phyloP scores from a whole-genome alignment of 2,797 vertebrate species.

The Phrynocephalus guinanensis region DNA sequence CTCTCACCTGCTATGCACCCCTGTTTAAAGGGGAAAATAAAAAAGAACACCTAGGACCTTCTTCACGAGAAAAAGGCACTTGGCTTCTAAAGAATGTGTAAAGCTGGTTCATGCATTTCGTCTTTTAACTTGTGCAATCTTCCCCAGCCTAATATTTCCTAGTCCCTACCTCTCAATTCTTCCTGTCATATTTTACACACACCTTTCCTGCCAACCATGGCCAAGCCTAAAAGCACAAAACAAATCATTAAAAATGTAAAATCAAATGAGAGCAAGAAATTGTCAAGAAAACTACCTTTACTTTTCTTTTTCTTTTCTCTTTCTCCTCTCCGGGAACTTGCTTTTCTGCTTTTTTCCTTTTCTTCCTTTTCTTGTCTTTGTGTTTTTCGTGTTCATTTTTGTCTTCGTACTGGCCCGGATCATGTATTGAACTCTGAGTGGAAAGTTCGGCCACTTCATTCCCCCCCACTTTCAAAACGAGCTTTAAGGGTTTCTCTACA shows the following conservation, averaged over 20 bases:
- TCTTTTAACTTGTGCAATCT: neutral
- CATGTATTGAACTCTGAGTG: slow-evolving; percentile 88
- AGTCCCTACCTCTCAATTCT: neutral
- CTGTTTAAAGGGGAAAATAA: neutral
- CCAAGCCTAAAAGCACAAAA: neutral
- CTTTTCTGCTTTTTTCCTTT: slow-evolving; percentile 93
- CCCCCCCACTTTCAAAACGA: slow-evolving; percentile 95
- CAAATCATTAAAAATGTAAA: neutral
- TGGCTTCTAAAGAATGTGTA: neutral
- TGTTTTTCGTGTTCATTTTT: slow-evolving; percentile 89
- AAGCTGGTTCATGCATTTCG: no score
- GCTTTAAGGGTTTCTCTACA: slow-evolving; percentile 91
- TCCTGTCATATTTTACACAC: neutral
- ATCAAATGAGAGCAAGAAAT: neutral
- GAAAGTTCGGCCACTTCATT: slow-evolving; percentile 91
- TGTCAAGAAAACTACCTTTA: slow-evolving; percentile 71
- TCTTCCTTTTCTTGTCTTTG: slow-evolving; percentile 96
- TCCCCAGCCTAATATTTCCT: neutral
- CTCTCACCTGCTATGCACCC: no score
- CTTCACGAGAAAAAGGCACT: neutral
- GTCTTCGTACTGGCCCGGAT: slow-evolving; percentile 86
- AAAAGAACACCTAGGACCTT: neutral
- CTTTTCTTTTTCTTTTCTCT: slow-evolving; percentile 88
- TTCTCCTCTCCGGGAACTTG: slow-evolving; percentile 86
- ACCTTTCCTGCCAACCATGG: no score